Conservation (phyloP, 2,888 invertebrate genomes). For the Ophion ventricosus region DNA sequence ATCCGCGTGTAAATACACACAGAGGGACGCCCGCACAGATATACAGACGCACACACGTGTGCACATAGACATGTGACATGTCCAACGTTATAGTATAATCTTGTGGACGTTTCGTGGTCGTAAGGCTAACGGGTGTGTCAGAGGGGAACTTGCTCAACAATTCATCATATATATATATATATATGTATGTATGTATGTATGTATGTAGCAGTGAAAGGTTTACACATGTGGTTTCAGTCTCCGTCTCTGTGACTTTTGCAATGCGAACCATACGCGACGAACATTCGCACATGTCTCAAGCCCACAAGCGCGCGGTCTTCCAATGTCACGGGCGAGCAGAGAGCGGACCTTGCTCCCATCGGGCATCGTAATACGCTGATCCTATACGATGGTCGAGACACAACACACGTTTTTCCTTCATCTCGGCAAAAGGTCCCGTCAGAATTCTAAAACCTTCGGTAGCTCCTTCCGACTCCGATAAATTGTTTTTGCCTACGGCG, state of each 20-base stretch:
- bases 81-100: constrained; percentile 54
- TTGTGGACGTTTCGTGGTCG: constrained; percentile 57
- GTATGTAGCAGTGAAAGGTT: not conserved
- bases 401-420: constrained; percentile 35
- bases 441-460: constrained; percentile 4
- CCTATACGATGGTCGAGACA: constrained; percentile 29
- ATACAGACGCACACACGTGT: constrained; percentile 6
- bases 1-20: constrained; percentile 15
- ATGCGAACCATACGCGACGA: constrained; percentile 29
- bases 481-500: not conserved
- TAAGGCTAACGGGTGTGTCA: constrained; percentile 66
- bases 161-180: constrained; percentile 51
- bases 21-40: constrained; percentile 2
- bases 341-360: constrained; percentile 4
- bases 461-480: constrained; percentile 1
- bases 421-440: constrained; percentile 33
- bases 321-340: constrained; percentile 30
- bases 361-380: constrained; percentile 47
- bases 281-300: constrained; percentile 48
- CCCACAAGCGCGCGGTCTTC: constrained; percentile 36
- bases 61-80: constrained; percentile 22
- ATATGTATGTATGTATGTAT: constrained; percentile 14
- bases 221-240: constrained; percentile 49
- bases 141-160: constrained; percentile 55
- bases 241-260: constrained; percentile 23